A percentile compares a stretch with the other conserved stretches of the same genome.
Conservation (phyloP, 2,797 vertebrate species). For the Schizopygopsis malacanthus region DNA sequence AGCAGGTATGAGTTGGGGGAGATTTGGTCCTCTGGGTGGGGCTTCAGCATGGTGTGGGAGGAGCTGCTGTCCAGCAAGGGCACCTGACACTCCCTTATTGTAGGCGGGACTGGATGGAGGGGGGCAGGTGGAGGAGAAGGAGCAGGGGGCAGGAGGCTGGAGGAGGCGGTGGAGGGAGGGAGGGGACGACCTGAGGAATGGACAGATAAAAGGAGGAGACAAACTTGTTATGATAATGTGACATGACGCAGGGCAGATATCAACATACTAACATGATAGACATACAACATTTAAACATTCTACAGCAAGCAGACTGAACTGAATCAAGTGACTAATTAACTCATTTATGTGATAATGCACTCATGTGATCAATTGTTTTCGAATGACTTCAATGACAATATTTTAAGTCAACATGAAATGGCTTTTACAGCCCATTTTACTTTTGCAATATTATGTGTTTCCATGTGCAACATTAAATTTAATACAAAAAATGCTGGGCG, state of each 20-base stretch:
- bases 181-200: conserved; percentile 95
- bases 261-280: background rate
- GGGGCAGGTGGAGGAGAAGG: conserved; percentile 89
- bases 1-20: conserved; percentile 92
- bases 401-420: background rate
- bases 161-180: conserved; percentile 95
- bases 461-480: background rate
- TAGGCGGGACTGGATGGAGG: conserved; percentile 90
- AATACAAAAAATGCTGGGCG: conserved; percentile 9
- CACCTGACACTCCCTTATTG: conserved; percentile 93
- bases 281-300: conserved; percentile 11
- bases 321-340: background rate
- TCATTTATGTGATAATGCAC: background rate
- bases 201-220: conserved; percentile 87
- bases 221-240: conserved; percentile 77
- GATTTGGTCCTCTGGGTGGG: conserved; percentile 93
- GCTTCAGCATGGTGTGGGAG: conserved; percentile 97
- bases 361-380: background rate
- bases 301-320: background rate
- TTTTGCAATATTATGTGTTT: background rate
- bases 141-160: conserved; percentile 91
- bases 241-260: background rate
- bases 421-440: conserved; percentile 6
- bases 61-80: conserved; percentile 99
- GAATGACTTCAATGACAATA: background rate